Evolutionary conservation across 2,113 vertebrate genomes (phyloP).

Genomic region (Athene noctua): DNA sequence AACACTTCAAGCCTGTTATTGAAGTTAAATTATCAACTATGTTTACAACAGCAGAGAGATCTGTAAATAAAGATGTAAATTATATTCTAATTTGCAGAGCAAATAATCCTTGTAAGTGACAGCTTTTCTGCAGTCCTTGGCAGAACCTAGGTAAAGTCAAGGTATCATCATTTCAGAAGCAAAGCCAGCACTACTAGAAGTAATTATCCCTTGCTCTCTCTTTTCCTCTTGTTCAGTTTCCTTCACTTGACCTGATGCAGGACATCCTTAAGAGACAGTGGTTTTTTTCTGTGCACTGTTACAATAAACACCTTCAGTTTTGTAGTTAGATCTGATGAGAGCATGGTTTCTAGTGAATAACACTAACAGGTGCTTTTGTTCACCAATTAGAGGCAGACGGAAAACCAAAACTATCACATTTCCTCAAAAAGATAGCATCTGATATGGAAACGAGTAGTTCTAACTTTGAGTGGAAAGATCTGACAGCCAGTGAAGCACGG

Average conservation of each 20-base stretch:
- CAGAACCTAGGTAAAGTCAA: neutral
- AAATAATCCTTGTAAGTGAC: neutral
- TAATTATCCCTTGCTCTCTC: neutral
- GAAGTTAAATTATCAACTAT: neutral
- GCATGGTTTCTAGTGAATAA: neutral
- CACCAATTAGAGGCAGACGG: neutral
- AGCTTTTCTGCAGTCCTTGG: neutral
- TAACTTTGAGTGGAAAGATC: neutral
- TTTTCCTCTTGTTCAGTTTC: neutral
- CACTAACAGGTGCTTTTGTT: neutral
- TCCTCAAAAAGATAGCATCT: neutral
- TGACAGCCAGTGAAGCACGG: neutral
- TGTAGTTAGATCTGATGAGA: neutral
- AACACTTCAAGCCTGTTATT: neutral
- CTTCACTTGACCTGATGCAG: neutral
- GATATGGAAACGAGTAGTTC: neutral
- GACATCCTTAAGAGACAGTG: neutral
- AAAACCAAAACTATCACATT: neutral
- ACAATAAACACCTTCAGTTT: neutral
- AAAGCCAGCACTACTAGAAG: neutral
- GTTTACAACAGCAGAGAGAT: neutral
- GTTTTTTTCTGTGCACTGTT: neutral
- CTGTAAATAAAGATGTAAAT: neutral
- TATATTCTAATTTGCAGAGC: neutral
- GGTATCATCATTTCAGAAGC: neutral